Evolutionary conservation across 92 coral and sea anemone species (phyloP), one percentile per base, ranked within the genome.

Genomic region (Epizoanthus fatuus): DNA sequence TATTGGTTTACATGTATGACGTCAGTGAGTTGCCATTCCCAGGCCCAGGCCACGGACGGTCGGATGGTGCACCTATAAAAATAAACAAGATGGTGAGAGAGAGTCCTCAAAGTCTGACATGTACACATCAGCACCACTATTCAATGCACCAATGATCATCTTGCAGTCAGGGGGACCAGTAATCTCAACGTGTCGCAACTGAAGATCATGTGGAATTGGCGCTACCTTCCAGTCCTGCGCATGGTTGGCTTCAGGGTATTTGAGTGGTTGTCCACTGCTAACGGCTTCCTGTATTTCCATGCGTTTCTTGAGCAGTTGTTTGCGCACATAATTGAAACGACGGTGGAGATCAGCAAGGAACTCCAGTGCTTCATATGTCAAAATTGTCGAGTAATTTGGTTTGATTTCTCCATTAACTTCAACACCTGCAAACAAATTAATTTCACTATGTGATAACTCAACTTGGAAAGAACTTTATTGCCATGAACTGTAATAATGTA

Each of bases 51-150:
- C 25, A 22, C 25, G 25, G 25, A 22, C 0, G 25, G 25, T 22
- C 25, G 25, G 25, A 22, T 22, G 25, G 25, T 22, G 25, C 25
- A 22, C 25, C 25, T 22, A 22, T 22, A 22, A 22, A 22, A 22
- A 22, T 22, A 22, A 22, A 22, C 25, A 22, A 22, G 25, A 22
- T 22, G 99, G 99, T 29, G 97, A 86, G 15, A 95, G 87, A 2
- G 99, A 97, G 63, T 97, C 99, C 83, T 97, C 99, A 87, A 97
- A 97, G 88, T 97, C 99, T 32, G 99, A 95, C 99, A 97, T 97
- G 82, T 93, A 97, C 66, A 97, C 83, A 69, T 97, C 99, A 1
- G 99, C 98, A 17, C 98, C 99, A 95, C 99, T 97, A 87, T 97
- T 97, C 69, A 97, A 73, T 47, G 99, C 99, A 97, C 95, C 94